Evolutionary conservation across 2,888 invertebrate species (phyloP).

Genomic region (Patella ulyssiponensis): DNA sequence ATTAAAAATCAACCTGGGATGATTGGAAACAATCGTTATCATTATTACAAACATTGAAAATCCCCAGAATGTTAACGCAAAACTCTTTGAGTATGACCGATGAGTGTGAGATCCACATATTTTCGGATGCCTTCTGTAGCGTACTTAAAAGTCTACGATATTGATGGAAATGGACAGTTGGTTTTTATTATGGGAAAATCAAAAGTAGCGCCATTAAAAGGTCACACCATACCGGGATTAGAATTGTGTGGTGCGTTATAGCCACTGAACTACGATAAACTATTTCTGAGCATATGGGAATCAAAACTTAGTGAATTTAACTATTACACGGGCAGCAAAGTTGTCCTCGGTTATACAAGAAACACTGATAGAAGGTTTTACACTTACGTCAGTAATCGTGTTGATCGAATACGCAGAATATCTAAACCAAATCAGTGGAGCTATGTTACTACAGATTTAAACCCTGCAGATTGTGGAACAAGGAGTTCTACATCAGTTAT

Average conservation of each 20-base stretch:
- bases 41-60: background rate
- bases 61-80: background rate
- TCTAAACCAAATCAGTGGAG: slow-evolving; percentile 32
- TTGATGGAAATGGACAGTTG: slow-evolving; percentile 6
- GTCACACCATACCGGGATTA: too few species aligned
- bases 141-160: slow-evolving; percentile 26
- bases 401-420: slow-evolving; percentile 22
- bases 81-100: background rate
- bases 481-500: background rate
- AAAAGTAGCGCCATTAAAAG: too few species aligned
- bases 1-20: background rate
- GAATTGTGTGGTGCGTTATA: background rate
- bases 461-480: slow-evolving; percentile 36
- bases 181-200: too few species aligned
- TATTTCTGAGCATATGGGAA: background rate
- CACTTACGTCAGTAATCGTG: background rate
- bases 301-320: background rate
- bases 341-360: background rate
- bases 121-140: slow-evolving; percentile 30
- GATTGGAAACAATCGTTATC: background rate
- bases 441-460: slow-evolving; percentile 27
- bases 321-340: background rate
- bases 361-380: background rate
- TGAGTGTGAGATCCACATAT: background rate
- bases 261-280: background rate